Conservation (phyloP, 2,888 invertebrate species). For the Caradrina clavipalpis region DNA sequence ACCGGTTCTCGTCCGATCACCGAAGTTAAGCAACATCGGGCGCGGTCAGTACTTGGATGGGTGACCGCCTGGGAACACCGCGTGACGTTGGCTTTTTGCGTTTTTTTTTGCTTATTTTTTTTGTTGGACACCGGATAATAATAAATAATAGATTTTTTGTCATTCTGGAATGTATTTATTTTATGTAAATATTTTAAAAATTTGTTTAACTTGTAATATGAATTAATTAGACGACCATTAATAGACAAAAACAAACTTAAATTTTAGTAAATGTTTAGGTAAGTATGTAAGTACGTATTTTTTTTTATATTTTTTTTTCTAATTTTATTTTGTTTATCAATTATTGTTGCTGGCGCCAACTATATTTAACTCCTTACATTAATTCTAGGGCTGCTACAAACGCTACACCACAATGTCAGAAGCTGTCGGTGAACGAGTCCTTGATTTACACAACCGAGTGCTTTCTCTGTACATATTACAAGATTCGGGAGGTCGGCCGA, state of each 20-base stretch:
- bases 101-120: too few relatives aligned
- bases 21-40: constrained; percentile 87
- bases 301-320: too few relatives aligned
- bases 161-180: too few relatives aligned
- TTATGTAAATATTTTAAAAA: too few relatives aligned
- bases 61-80: constrained; percentile 81
- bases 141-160: too few relatives aligned
- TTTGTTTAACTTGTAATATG: too few relatives aligned
- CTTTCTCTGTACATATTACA: constrained; percentile 95
- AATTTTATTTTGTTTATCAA: not conserved
- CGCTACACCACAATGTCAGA: constrained; percentile 96
- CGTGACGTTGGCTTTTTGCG: constrained; percentile 19
- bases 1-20: constrained; percentile 88
- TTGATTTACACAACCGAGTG: constrained; percentile 95
- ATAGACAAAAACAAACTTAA: too few relatives aligned
- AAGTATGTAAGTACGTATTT: too few relatives aligned
- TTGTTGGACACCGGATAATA: too few relatives aligned
- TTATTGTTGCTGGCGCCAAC: constrained; percentile 6
- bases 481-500: constrained; percentile 95
- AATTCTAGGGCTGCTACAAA: constrained; percentile 92
- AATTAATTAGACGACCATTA: too few relatives aligned
- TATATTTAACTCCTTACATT: not conserved
- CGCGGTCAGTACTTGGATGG: constrained; percentile 85
- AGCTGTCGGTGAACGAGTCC: constrained; percentile 95
- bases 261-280: too few relatives aligned